phyloP scores from a whole-genome alignment of 1,140 invertebrate species.

The Drosophila parvula region DNA sequence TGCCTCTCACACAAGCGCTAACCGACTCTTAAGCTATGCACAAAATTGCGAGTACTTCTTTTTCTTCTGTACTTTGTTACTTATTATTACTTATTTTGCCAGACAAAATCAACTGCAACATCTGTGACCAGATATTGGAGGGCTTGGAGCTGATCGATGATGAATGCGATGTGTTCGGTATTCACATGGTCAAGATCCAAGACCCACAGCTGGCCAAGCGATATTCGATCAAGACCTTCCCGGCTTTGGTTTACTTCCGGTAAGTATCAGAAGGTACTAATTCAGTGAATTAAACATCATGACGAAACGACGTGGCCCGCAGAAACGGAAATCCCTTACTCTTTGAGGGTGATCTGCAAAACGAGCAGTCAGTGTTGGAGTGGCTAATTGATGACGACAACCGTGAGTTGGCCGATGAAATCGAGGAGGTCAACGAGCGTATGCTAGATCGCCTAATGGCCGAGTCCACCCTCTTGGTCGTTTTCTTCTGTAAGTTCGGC shows the following conservation, averaged over 20 bases:
- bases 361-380: conserved; percentile 95
- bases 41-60: conserved; percentile 18
- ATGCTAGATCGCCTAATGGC: conserved; percentile 95
- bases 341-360: conserved; percentile 96
- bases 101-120: conserved; percentile 97
- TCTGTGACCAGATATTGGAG: conserved; percentile 95
- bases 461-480: conserved; percentile 94
- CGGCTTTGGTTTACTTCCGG: conserved; percentile 95
- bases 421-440: conserved; percentile 95
- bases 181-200: conserved; percentile 97
- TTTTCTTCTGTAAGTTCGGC: conserved; percentile 93
- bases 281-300: background rate
- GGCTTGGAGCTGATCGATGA: conserved; percentile 96
- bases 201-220: conserved; percentile 95
- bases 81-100: conserved; percentile 38
- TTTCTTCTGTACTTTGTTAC: background rate
- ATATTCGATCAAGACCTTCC: conserved; percentile 97
- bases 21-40: conserved; percentile 44
- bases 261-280: conserved; percentile 1
- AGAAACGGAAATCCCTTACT: conserved; percentile 95
- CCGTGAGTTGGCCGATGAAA: conserved; percentile 96
- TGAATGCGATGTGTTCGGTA: conserved; percentile 96
- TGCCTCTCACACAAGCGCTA: conserved; percentile 45
- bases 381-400: conserved; percentile 98
- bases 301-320: background rate